Conservation (phyloP, 2,888 invertebrate species). For the Cylindroiulus punctatus region DNA sequence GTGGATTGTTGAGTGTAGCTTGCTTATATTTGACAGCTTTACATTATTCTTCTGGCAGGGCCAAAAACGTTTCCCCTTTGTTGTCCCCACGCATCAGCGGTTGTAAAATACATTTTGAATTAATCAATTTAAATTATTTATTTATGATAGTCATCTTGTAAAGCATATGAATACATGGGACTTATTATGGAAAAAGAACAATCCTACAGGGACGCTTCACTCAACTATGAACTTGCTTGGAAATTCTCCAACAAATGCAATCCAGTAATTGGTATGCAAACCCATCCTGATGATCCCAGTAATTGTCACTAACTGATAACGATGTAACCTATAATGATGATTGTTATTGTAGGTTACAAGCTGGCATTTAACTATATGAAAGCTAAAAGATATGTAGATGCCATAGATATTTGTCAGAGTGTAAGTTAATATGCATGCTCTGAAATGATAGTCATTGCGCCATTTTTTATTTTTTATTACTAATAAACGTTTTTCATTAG, state of each 20-base stretch:
- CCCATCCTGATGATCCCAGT: not conserved
- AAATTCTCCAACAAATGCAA: conserved; percentile 82
- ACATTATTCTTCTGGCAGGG: too few species aligned
- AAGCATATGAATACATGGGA: conserved; percentile 89
- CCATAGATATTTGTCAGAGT: conserved; percentile 87
- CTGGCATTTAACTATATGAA: conserved; percentile 92
- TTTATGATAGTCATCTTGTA: conserved; percentile 77
- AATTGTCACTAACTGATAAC: not conserved
- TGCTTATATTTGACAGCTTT: too few species aligned
- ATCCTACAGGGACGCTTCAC: conserved; percentile 84
- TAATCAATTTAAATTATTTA: not conserved
- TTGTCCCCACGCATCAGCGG: too few species aligned
- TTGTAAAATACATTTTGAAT: too few species aligned
- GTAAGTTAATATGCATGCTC: conserved; percentile 62
- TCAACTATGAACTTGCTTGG: conserved; percentile 88
- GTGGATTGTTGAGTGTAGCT: too few species aligned
- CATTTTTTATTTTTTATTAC: conserved; percentile 49
- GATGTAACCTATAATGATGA: conserved; percentile 12
- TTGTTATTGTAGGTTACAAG: conserved; percentile 76
- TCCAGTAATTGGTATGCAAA: conserved; percentile 76
- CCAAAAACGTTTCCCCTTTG: too few species aligned
- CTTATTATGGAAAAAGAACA: conserved; percentile 92
- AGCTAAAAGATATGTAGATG: conserved; percentile 86
- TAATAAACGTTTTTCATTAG: conserved; percentile 30
- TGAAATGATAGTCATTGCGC: not conserved